Evolutionary conservation across 1,140 invertebrate species (phyloP).

Genomic region (Microvelia longipes): DNA sequence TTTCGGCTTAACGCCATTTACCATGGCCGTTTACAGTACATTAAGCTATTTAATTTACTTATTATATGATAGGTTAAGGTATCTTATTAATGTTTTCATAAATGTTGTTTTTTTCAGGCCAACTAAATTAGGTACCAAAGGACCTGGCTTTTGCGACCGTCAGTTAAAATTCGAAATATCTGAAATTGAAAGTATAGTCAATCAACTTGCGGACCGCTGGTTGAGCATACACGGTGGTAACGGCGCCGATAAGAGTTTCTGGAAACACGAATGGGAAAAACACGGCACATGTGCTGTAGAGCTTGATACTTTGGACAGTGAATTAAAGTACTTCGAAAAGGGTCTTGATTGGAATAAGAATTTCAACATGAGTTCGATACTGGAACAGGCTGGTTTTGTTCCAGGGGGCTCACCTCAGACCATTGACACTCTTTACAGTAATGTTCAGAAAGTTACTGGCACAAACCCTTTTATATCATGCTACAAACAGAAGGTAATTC

Average conservation of each 20-base stretch:
- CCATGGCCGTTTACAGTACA: too few relatives aligned
- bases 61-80: too few relatives aligned
- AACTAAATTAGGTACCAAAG: constrained; percentile 42
- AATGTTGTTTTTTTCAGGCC: constrained; percentile 34
- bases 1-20: too few relatives aligned
- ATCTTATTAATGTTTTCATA: too few relatives aligned
- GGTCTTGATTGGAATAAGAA: constrained; percentile 44
- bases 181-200: constrained; percentile 39
- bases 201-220: constrained; percentile 48
- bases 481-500: background rate
- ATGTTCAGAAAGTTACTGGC: background rate
- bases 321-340: constrained; percentile 54
- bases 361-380: constrained; percentile 38
- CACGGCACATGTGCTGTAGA: constrained; percentile 61
- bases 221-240: constrained; percentile 42
- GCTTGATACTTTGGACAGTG: constrained; percentile 39
- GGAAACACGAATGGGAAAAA: constrained; percentile 71
- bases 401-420: background rate
- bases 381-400: background rate
- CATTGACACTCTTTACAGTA: background rate
- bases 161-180: constrained; percentile 43
- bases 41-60: too few relatives aligned
- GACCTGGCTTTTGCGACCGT: constrained; percentile 51
- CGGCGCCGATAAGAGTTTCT: constrained; percentile 36
- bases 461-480: background rate